A percentile compares a stretch with the other conserved stretches of the same genome.
Evolutionary conservation across 23 tunicate genomes (phyloP).

Genomic region (Phallusia fumigata): DNA sequence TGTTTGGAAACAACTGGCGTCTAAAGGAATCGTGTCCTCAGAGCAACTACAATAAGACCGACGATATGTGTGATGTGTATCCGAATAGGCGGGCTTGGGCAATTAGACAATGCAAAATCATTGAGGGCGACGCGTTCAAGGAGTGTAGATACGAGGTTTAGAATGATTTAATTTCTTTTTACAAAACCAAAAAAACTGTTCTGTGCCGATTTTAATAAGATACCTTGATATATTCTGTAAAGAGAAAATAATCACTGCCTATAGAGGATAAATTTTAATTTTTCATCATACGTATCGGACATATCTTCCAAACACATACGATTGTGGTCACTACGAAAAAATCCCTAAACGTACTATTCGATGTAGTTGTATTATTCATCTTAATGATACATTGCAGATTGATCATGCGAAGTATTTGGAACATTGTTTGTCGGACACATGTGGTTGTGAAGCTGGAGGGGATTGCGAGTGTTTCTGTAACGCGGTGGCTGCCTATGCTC

Average conservation of each 20-base stretch:
- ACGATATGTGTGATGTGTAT: slow-evolving; percentile 41
- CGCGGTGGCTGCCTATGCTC: slow-evolving; percentile 58
- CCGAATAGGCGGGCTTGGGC: slow-evolving; percentile 53
- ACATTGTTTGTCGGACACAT: slow-evolving; percentile 60
- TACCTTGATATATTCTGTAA: no score
- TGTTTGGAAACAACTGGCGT: slow-evolving; percentile 73
- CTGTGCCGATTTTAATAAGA: no score
- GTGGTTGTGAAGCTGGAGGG: slow-evolving; percentile 68
- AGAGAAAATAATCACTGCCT: no score
- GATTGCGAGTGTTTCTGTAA: slow-evolving; percentile 76
- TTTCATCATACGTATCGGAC: no score
- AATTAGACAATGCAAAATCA: slow-evolving; percentile 40
- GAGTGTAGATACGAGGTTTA: slow-evolving; percentile 45
- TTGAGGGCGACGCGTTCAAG: slow-evolving; percentile 33
- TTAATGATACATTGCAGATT: slow-evolving; percentile 20
- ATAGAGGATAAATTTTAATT: no score
- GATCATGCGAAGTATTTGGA: slow-evolving; percentile 32
- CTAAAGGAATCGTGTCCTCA: slow-evolving; percentile 39
- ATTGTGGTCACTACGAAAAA: no score
- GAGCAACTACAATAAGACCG: slow-evolving; percentile 6
- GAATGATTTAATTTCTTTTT: no score
- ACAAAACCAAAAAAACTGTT: no score
- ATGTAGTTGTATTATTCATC: no score
- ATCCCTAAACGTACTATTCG: no score
- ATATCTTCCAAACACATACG: no score